Evolutionary conservation across 2,113 vertebrate species (phyloP), one percentile per base, ranked within the genome.

Genomic region (Mungos mungo): DNA sequence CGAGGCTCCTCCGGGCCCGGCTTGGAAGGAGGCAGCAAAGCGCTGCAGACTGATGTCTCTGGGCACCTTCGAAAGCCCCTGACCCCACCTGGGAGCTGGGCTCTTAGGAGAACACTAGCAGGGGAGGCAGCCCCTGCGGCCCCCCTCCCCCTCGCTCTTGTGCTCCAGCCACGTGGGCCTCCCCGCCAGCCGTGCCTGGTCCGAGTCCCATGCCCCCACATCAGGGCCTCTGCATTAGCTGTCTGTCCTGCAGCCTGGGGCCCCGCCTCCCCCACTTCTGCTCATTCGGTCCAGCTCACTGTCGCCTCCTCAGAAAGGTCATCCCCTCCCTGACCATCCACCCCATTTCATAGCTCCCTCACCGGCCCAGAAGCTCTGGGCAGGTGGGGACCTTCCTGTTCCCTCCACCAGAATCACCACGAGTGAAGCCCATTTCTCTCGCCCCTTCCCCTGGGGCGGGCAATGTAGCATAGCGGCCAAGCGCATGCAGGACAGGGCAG

Each of bases 221-320:
- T 54, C 35, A 54, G 38, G 63, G 80, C 63, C 80, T 93, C 92
- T 79, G 93, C 18, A 65, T 23, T 16, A 81, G 80, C n/a, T 15
- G 5, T 41, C n/a, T 15, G 5, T 41, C 77, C 38, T 57, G 16
- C 21, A 10, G 38, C 15, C 74, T 54, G 3, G 79, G 81, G n/a
- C 0, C 0, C 38, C 1, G 0, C 31, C n/a, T 79, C 21, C 63
- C 38, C 35, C 21, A 16, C 57, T 80, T 90, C 57, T 38, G 86
- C 25, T 93, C 57, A 13, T 54, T 19, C 0, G 0, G 2, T 35
- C 68, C 33, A 89, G 33, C 41, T 47, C 25, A 21, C 6, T 52
- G 41, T 71, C 54, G 12, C 66, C 18, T 93, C 79, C 47, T 81
- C 3, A 0, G 33, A 50, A n/a, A 47, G 65, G 63, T 29, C 71